A percentile compares a stretch with the other conserved stretches of the same genome.
Evolutionary conservation across 2,888 invertebrate genomes (phyloP).

Genomic region (Lapara coniferarum): DNA sequence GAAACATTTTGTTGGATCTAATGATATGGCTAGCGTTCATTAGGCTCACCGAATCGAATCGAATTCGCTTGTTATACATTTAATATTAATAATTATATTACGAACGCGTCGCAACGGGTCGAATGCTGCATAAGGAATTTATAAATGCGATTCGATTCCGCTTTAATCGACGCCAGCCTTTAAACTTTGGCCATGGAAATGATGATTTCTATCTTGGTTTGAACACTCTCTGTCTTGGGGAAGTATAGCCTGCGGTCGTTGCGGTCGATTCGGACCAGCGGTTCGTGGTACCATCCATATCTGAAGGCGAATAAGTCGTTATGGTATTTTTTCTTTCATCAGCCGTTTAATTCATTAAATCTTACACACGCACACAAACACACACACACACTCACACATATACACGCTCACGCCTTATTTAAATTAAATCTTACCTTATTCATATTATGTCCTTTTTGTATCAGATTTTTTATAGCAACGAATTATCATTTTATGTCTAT

Average conservation of each 20-base stretch:
- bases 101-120: too few relatives aligned
- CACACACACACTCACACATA: too few relatives aligned
- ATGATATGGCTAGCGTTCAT: too few relatives aligned
- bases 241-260: constrained; percentile 7
- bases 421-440: background rate
- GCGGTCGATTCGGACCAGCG: constrained; percentile 8
- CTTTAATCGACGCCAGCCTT: background rate
- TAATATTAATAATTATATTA: too few relatives aligned
- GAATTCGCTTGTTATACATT: too few relatives aligned
- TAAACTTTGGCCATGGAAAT: constrained; percentile 4
- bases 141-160: background rate
- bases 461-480: too few relatives aligned
- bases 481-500: too few relatives aligned
- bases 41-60: too few relatives aligned
- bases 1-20: background rate
- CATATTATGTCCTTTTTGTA: too few relatives aligned
- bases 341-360: background rate
- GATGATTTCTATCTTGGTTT: constrained; percentile 8
- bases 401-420: too few relatives aligned
- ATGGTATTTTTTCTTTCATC: background rate
- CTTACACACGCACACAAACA: too few relatives aligned
- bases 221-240: background rate
- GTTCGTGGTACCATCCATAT: constrained; percentile 5
- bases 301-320: background rate
- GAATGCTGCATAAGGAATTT: background rate